Percentiles rank a stretch among this genome's conserved stretches.
These are phyloP conservation scores for Lymantria monacha DNA, from an alignment of 2,888 invertebrate genomes.

Conservation along the genomic window DNA sequence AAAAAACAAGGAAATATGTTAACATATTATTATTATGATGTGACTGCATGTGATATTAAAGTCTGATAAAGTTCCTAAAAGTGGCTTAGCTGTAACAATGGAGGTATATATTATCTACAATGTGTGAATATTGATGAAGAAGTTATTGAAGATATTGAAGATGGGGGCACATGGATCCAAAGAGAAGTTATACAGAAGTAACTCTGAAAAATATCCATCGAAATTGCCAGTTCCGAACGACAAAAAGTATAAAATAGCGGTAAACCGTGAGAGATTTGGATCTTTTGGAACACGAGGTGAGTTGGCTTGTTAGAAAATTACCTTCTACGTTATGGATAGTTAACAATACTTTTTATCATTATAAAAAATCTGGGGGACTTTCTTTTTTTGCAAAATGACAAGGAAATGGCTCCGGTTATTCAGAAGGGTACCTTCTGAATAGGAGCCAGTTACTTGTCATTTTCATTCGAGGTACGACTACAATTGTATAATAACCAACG, in stretches of 20 bases:
- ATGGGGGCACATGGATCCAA: constrained; percentile 91
- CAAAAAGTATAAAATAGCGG: constrained; percentile 82
- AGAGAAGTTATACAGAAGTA: constrained; percentile 86
- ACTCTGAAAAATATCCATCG: constrained; percentile 83
- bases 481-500: too few species aligned
- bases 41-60: constrained; percentile 47
- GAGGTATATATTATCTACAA: constrained; percentile 22
- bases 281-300: constrained; percentile 87
- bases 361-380: constrained; percentile 7
- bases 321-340: constrained; percentile 11
- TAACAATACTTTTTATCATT: constrained; percentile 9
- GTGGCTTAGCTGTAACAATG: constrained; percentile 35
- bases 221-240: constrained; percentile 80
- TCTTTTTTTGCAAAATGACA: background rate
- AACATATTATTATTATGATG: constrained; percentile 49
- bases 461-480: too few species aligned
- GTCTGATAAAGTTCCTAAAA: constrained; percentile 46
- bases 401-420: background rate
- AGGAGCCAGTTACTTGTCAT: too few species aligned
- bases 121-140: constrained; percentile 63
- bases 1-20: constrained; percentile 25
- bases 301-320: constrained; percentile 25
- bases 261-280: constrained; percentile 86
- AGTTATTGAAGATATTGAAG: constrained; percentile 68
- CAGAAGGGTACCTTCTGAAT: too few species aligned